phyloP scores from a whole-genome alignment of 2,888 invertebrate genomes.

The Dorcus parallelipipedus region DNA sequence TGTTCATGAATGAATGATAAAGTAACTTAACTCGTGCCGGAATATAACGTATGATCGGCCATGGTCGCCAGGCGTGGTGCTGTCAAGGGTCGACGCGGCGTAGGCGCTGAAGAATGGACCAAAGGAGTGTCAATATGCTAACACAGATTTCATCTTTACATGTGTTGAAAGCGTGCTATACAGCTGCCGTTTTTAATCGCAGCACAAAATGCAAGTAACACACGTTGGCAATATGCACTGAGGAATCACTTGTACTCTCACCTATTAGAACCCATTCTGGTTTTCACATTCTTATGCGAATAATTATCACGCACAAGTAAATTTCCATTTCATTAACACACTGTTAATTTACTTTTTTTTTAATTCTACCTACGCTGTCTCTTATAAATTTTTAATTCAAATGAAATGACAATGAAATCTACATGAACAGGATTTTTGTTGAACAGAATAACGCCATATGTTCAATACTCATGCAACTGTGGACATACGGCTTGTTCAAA shows the following conservation, averaged over 20 bases:
- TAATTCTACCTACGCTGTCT: too few relatives aligned
- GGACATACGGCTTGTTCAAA: too few relatives aligned
- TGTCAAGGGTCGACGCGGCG: constrained; percentile 37
- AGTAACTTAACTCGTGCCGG: constrained; percentile 35
- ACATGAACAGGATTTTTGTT: too few relatives aligned
- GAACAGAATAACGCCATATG: too few relatives aligned
- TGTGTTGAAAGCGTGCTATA: constrained; percentile 22
- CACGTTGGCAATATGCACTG: not conserved
- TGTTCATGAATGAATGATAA: constrained; percentile 46
- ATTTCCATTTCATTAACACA: too few relatives aligned
- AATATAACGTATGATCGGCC: constrained; percentile 39
- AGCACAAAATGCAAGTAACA: not conserved
- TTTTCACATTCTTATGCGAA: constrained; percentile 14
- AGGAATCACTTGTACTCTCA: not conserved
- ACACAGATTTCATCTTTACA: constrained; percentile 22
- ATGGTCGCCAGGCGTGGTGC: constrained; percentile 43
- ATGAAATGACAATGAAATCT: too few relatives aligned
- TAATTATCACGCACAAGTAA: constrained; percentile 3
- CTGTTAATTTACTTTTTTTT: too few relatives aligned
- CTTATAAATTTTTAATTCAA: too few relatives aligned
- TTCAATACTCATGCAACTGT: too few relatives aligned
- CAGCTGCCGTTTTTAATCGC: constrained; percentile 1
- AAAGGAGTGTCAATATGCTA: constrained; percentile 35
- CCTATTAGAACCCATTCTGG: not conserved
- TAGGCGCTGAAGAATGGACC: constrained; percentile 35